Evolutionary conservation across 1,140 invertebrate species (phyloP).

Genomic region (Muscidifurax raptorellus): DNA sequence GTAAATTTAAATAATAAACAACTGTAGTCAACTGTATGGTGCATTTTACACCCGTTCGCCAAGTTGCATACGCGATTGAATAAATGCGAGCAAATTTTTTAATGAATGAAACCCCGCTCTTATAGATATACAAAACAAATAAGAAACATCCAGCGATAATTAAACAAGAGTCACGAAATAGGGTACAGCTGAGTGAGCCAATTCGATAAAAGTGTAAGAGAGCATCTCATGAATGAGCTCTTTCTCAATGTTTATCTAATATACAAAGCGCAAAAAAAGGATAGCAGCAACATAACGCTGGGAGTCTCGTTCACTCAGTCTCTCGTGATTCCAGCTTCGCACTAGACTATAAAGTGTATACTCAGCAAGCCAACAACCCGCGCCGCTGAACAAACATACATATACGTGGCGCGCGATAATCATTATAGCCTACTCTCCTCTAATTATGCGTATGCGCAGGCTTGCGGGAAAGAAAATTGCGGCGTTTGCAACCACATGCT

Average conservation of each 20-base stretch:
- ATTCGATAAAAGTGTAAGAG: not conserved
- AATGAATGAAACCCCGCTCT: not conserved
- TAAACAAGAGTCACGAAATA: too few relatives aligned
- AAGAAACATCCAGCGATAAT: not conserved
- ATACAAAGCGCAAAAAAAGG: not conserved
- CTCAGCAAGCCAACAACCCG: not conserved
- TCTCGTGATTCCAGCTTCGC: not conserved
- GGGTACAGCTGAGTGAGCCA: too few relatives aligned
- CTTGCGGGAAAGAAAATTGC: slow-evolving; percentile 6
- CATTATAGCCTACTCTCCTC: not conserved
- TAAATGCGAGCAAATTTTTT: not conserved
- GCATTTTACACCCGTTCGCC: not conserved
- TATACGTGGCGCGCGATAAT: not conserved
- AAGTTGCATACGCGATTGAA: too few relatives aligned
- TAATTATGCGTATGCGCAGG: slow-evolving; percentile 30
- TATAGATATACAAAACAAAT: not conserved
- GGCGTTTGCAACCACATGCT: not conserved
- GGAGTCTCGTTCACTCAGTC: too few relatives aligned
- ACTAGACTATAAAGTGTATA: not conserved
- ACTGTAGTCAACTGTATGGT: too few relatives aligned
- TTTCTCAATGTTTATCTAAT: not conserved
- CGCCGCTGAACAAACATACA: not conserved
- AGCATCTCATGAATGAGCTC: too few relatives aligned
- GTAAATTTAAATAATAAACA: too few relatives aligned
- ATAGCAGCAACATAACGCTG: too few relatives aligned